Base-by-base conservation (phyloP, 2,888 invertebrate species). In the Parthenolecanium corni region DNA sequence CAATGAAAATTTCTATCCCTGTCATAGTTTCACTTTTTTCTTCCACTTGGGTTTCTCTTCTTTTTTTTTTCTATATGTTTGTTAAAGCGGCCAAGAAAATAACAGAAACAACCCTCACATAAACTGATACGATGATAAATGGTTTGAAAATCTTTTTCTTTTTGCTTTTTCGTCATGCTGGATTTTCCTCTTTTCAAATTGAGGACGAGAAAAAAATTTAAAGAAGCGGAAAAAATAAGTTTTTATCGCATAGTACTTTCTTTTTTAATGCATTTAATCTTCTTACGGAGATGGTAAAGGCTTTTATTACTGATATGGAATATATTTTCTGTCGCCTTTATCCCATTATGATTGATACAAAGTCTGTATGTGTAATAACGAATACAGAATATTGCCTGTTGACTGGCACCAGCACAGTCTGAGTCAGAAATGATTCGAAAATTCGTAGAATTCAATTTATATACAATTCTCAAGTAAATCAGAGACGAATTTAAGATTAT, bases 111-210 rank as follows among this genome's bases (percentile, higher is more conserved):
- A 25, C 52, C 20, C 12, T 38, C 38, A 31, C n/a, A n/a, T n/a
- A 6, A 18, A 40, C 57, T 25, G 57, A 57, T 57, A 57, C 47
- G 57, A 57, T 57, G 57, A 57, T 57, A 57, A 57, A 57, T 57
- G 44, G 57, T 31, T 24, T 24, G 16, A 46, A 46, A 46, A 57
- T 57, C 57, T 57, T 24, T 57, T 21, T 53, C 52, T 52, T 9
- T 52, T 23, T 31, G 9, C 9, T 31, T 31, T 31, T 31, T 31
- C 9, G 5, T 31, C 31, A 6, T 9, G 5, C 4, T 31, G 9
- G 9, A 4, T 31, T 31, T 31, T 31, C 31, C 9, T 31, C 9
- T 9, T 9, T 31, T 31, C 31, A 31, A 31, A 46, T 20, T 57
- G 23, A 18, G 23, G 20, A 21, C 42, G 44, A 57, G 44, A 46